phyloP scores from a whole-genome alignment of 1,140 invertebrate species.

The Stegodyphus mimosarum region DNA sequence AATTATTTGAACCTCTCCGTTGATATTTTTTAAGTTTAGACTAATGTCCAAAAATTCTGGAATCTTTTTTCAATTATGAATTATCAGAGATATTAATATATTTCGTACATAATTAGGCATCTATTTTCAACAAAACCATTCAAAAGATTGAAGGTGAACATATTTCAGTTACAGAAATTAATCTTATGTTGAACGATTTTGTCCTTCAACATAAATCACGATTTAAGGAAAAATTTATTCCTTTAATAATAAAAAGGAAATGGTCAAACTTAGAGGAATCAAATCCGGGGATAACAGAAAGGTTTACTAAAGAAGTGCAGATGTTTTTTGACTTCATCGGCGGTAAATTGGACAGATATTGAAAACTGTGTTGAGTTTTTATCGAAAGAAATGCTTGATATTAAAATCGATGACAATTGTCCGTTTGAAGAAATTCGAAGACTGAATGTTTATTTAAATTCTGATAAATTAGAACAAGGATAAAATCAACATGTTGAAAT shows the following conservation, averaged over 20 bases:
- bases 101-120: slow-evolving; percentile 17
- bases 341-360: background rate
- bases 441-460: background rate
- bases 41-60: background rate
- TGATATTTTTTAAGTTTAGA: slow-evolving; percentile 33
- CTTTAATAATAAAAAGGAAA: slow-evolving; percentile 11
- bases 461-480: slow-evolving; percentile 1
- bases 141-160: slow-evolving; percentile 2
- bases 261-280: background rate
- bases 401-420: slow-evolving; percentile 11
- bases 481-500: background rate
- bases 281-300: no score
- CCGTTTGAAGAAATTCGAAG: background rate
- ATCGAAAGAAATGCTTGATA: background rate
- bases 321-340: slow-evolving; percentile 1
- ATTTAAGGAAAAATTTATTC: slow-evolving; percentile 13
- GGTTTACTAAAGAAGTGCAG: no score
- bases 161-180: slow-evolving; percentile 14
- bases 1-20: slow-evolving; percentile 17
- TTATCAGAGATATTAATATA: slow-evolving; percentile 14
- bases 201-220: background rate
- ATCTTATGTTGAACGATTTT: slow-evolving; percentile 13
- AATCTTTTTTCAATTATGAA: slow-evolving; percentile 16
- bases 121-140: slow-evolving; percentile 11
- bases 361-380: background rate